Conservation (phyloP, 2,888 invertebrate genomes). For the Thymelicus lineola region DNA sequence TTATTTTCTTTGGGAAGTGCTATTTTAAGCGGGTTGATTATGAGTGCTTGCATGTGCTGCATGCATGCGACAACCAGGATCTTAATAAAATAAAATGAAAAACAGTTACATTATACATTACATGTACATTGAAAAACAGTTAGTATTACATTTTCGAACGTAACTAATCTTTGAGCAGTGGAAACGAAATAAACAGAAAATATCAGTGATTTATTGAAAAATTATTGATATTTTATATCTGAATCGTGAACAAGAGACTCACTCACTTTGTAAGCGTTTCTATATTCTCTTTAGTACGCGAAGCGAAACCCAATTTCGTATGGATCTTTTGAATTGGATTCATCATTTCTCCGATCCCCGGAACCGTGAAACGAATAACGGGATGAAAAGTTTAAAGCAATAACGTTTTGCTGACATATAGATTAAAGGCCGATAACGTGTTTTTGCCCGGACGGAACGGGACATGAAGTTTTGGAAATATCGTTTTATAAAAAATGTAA, state of each 20-base stretch:
- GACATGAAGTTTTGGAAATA: no score
- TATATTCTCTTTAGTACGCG: conserved; percentile 30
- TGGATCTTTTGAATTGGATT: conserved; percentile 32
- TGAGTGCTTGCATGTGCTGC: no score
- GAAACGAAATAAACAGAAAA: neutral
- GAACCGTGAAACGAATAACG: conserved; percentile 30
- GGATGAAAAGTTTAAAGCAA: conserved; percentile 42
- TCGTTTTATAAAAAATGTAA: no score
- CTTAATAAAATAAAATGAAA: no score
- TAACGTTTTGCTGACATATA: conserved; percentile 41
- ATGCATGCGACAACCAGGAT: no score
- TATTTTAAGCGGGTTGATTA: no score
- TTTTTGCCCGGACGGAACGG: no score
- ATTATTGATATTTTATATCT: conserved; percentile 14
- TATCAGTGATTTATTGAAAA: neutral
- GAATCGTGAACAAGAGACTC: conserved; percentile 14
- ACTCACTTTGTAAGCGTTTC: conserved; percentile 35
- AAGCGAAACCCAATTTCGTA: conserved; percentile 35
- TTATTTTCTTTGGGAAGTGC: no score
- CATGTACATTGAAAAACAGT: no score
- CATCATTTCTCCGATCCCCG: conserved; percentile 22
- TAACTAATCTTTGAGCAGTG: neutral
- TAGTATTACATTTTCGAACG: no score
- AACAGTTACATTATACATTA: no score
- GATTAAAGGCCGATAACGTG: conserved; percentile 41